Evolutionary conservation across 2,888 invertebrate genomes (phyloP).

Genomic region (Omphaloscelis lunosa): DNA sequence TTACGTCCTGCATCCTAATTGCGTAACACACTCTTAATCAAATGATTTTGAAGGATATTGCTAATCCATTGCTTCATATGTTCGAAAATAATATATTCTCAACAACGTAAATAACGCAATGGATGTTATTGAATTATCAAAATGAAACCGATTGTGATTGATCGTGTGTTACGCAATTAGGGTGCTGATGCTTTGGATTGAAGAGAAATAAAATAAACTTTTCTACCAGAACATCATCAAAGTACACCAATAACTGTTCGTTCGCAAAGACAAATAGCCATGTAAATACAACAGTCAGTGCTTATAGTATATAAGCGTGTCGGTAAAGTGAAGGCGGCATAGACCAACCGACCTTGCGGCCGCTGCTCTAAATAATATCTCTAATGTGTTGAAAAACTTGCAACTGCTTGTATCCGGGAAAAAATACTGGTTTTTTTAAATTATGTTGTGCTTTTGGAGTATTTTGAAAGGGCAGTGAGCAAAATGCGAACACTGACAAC

Average conservation of each 20-base stretch:
- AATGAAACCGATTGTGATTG: neutral
- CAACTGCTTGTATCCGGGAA: slow-evolving; percentile 56
- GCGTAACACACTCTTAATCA: too few relatives aligned
- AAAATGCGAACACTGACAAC: neutral
- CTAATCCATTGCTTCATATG: too few relatives aligned
- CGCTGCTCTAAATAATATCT: slow-evolving; percentile 59
- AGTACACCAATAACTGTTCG: slow-evolving; percentile 1
- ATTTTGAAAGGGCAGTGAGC: slow-evolving; percentile 7
- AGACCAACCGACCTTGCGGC: slow-evolving; percentile 59
- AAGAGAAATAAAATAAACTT: neutral
- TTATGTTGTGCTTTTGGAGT: slow-evolving; percentile 17
- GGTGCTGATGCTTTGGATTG: neutral
- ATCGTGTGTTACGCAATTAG: neutral
- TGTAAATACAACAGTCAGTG: slow-evolving; percentile 34
- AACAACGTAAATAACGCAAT: neutral
- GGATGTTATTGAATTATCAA: neutral
- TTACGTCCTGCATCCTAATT: neutral
- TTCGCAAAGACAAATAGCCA: slow-evolving; percentile 37
- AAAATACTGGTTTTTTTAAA: slow-evolving; percentile 43
- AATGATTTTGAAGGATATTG: too few relatives aligned
- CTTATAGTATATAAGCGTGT: slow-evolving; percentile 19
- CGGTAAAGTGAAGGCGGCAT: slow-evolving; percentile 56
- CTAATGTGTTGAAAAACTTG: slow-evolving; percentile 59
- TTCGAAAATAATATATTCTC: neutral
- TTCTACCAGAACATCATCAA: neutral